These are phyloP conservation scores for Eidolon helvum DNA, from an alignment of 2,113 vertebrate genomes.

Conservation along the genomic window DNA sequence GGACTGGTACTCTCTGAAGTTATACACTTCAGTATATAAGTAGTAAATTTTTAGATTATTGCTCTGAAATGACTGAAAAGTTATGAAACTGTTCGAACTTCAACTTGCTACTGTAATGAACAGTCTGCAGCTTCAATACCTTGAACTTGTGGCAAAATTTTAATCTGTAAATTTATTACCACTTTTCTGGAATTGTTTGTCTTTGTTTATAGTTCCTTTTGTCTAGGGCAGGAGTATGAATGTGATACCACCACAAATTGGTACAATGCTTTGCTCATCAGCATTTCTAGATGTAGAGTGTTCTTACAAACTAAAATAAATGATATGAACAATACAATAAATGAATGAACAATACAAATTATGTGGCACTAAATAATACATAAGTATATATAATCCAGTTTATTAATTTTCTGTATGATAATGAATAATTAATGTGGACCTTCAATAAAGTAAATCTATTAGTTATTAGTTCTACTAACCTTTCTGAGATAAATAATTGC, in stretches of 20 bases:
- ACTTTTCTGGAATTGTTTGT: background rate
- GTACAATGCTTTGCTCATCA: background rate
- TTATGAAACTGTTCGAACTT: background rate
- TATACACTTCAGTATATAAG: background rate
- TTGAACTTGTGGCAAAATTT: background rate
- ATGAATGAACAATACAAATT: background rate
- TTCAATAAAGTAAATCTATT: background rate
- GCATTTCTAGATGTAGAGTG: background rate
- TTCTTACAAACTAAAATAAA: background rate
- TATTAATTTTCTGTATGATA: background rate
- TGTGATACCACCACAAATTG: background rate
- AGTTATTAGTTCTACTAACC: background rate
- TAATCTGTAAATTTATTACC: background rate
- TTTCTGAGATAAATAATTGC: background rate
- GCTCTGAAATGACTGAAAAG: background rate
- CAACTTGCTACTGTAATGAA: background rate
- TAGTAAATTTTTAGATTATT: background rate
- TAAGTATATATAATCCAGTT: background rate
- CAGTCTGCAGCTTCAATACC: background rate
- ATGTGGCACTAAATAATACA: background rate
- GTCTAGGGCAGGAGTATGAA: background rate
- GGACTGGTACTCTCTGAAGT: background rate
- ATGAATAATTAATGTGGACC: background rate
- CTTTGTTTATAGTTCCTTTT: background rate
- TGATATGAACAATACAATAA: background rate